Evolutionary conservation across 2,113 vertebrate species (phyloP).

Genomic region (Limnothrissa miodon): DNA sequence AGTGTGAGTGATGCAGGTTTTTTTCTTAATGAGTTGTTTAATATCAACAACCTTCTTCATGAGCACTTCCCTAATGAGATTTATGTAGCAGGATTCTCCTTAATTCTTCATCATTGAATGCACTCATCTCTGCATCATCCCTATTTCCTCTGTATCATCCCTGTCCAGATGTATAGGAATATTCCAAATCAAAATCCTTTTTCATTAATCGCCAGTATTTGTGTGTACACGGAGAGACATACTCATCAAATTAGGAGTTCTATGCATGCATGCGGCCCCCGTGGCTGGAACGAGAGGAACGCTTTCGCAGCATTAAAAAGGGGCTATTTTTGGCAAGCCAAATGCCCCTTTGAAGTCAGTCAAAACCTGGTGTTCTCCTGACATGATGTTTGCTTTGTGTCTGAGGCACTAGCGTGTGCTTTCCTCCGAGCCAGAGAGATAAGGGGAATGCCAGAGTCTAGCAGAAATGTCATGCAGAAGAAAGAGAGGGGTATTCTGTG

Average conservation of each 20-base stretch:
- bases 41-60: neutral
- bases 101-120: neutral
- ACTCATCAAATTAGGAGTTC: neutral
- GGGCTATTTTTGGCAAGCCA: neutral
- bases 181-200: neutral
- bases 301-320: neutral
- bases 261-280: neutral
- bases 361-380: neutral
- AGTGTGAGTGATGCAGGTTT: neutral
- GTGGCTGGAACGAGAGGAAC: neutral
- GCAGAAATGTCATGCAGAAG: neutral
- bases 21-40: neutral
- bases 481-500: neutral
- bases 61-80: neutral
- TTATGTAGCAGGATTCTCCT: neutral
- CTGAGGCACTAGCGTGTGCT: neutral
- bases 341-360: neutral
- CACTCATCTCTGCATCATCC: neutral
- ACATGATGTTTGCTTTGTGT: conserved; percentile 12
- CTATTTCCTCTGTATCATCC: neutral
- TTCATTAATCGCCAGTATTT: neutral
- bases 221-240: neutral
- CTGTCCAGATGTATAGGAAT: neutral
- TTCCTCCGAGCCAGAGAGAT: neutral
- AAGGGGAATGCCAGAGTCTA: neutral